Evolutionary conservation across 2,797 vertebrate species (phyloP), one percentile per base, ranked within the genome.

Genomic region (Rhinatrema bivittatum): DNA sequence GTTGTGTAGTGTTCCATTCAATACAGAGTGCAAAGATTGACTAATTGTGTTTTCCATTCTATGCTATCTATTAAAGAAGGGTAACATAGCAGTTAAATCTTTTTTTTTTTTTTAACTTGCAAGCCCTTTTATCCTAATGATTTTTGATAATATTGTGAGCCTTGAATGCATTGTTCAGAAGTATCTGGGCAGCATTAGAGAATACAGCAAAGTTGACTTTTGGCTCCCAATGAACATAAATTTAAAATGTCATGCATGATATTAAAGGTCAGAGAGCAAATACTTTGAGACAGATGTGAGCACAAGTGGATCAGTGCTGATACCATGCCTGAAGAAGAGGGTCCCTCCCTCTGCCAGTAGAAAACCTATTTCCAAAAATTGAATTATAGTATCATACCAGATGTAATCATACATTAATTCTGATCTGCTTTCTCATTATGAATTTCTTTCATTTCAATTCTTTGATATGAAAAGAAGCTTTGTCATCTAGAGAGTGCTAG

Each of bases 381-480:
- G 39, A 56, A 53, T 61, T 45, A 63, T 25, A 19, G n/a, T 28
- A 27, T 40, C 1, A 37, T 49, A 65, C 65, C 29, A 34, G 62
- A 48, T 49, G 57, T 52, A 58, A 15, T 51, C 54, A 55, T 56
- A 58, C 62, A 58, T 53, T 62, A 68, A 58, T 65, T 60, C 58
- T 23, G 54, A 50, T 32, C 37, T 50, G 10, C 14, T 49, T 60
- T 43, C 50, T 41, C 39, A 29, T 65, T 65, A 52, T 53, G 3
- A 1, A 35, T 19, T 41, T 25, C 35, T n/a, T 41, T 62, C 52
- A 20, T 50, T 60, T 30, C 23, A 11, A 29, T 51, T 60, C 60
- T 43, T 45, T 39, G 36, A 5, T 32, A 23, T 51, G 45, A 64
- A 60, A n/a, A 60, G 36, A 23, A 12, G 13, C 36, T 60, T 56